A percentile compares a stretch with the other conserved stretches of the same genome.
Conservation (phyloP, 2,113 vertebrate species). For the Brachirus orientalis region DNA sequence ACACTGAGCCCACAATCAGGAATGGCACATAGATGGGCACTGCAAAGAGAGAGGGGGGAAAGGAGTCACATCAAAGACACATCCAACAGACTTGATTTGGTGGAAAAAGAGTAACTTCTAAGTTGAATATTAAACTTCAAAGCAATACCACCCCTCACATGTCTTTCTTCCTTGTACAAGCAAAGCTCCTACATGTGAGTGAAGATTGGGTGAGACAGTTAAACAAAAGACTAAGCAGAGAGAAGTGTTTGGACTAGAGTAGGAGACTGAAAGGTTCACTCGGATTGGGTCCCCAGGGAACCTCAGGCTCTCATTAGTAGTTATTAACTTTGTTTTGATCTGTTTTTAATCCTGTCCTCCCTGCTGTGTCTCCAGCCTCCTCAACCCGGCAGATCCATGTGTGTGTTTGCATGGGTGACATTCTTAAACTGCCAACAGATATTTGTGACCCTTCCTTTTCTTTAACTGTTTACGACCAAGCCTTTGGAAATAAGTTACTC, state of each 20-base stretch:
- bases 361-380: slow-evolving; percentile 57
- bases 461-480: slow-evolving; percentile 46
- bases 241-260: slow-evolving; percentile 39
- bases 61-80: neutral
- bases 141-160: neutral
- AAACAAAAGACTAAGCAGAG: slow-evolving; percentile 46
- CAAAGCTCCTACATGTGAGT: slow-evolving; percentile 38
- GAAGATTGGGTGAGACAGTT: slow-evolving; percentile 38
- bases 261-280: slow-evolving; percentile 51
- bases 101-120: slow-evolving; percentile 9
- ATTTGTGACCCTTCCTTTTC: slow-evolving; percentile 60
- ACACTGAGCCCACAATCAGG: slow-evolving; percentile 96
- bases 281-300: slow-evolving; percentile 60
- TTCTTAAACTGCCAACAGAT: slow-evolving; percentile 60
- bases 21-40: slow-evolving; percentile 98
- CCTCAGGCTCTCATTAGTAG: slow-evolving; percentile 78
- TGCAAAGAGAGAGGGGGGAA: slow-evolving; percentile 67
- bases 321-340: slow-evolving; percentile 84
- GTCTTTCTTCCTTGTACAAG: slow-evolving; percentile 15
- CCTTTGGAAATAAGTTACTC: slow-evolving; percentile 62
- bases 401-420: slow-evolving; percentile 44
- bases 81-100: neutral
- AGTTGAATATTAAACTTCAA: slow-evolving; percentile 33
- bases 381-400: slow-evolving; percentile 34
- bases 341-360: slow-evolving; percentile 76